Evolutionary conservation across 2,113 vertebrate species (phyloP).

Genomic region (Rhizomys pruinosus): DNA sequence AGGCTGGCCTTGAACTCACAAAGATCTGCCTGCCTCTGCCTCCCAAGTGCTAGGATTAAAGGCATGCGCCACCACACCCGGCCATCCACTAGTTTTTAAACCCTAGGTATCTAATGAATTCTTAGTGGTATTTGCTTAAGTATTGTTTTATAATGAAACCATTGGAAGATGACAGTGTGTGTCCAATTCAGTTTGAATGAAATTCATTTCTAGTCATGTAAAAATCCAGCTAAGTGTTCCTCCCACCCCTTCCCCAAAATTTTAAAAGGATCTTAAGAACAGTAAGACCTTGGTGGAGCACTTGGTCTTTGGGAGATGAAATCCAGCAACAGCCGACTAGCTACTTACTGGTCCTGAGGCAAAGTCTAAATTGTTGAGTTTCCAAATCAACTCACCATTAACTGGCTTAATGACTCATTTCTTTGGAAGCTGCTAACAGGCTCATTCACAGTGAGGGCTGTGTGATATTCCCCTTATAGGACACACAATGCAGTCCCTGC

Average conservation of each 20-base stretch:
- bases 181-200: background rate
- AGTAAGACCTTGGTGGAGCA: background rate
- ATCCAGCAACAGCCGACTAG: background rate
- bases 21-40: too few species aligned
- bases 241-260: background rate
- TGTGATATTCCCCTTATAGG: background rate
- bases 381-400: slow-evolving; percentile 38
- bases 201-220: background rate
- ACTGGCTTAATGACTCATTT: slow-evolving; percentile 34
- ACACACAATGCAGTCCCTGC: background rate
- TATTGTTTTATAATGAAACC: background rate
- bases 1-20: too few species aligned
- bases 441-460: background rate
- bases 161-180: background rate
- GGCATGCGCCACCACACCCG: too few species aligned
- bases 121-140: background rate
- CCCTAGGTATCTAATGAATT: background rate
- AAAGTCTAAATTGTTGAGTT: slow-evolving; percentile 29
- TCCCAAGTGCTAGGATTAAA: too few species aligned
- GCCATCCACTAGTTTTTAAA: background rate
- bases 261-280: background rate
- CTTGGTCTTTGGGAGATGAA: background rate
- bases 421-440: slow-evolving; percentile 22
- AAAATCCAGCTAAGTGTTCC: background rate
- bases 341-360: background rate